A percentile compares a stretch with the other conserved stretches of the same genome.
phyloP scores from a whole-genome alignment of 2,113 vertebrate genomes.

The Pithys albifrons region DNA sequence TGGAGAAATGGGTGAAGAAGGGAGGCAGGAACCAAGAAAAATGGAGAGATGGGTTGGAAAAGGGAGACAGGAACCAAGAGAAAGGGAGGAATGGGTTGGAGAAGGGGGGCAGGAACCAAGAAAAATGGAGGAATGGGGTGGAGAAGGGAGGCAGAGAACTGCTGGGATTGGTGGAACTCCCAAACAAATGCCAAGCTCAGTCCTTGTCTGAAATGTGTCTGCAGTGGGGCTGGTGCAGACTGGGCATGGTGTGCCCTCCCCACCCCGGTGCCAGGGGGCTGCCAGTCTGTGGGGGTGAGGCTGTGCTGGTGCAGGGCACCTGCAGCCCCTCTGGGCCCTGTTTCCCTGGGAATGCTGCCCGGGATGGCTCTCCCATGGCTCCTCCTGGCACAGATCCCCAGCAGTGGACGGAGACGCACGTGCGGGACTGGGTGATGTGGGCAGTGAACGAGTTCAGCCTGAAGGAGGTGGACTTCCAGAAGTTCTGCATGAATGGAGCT shows the following conservation, averaged over 20 bases:
- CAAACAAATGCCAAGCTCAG: background rate
- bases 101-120: too few species aligned
- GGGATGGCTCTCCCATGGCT: background rate
- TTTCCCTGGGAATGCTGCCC: background rate
- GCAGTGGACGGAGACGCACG: constrained; percentile 94
- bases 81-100: too few species aligned
- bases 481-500: constrained; percentile 94
- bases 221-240: background rate
- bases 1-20: too few species aligned
- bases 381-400: constrained; percentile 83
- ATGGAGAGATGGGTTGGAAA: too few species aligned
- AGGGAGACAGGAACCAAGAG: too few species aligned
- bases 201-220: rapidly evolving
- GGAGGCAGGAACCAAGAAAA: too few species aligned
- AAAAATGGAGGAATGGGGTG: background rate
- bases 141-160: background rate
- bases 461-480: constrained; percentile 95
- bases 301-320: background rate
- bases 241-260: background rate
- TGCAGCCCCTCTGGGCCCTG: background rate
- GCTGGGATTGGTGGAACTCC: background rate
- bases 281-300: rapidly evolving
- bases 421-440: constrained; percentile 96
- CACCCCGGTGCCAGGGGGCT: background rate
- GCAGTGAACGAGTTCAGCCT: constrained; percentile 97